Conservation (phyloP, 2,113 vertebrate species). For the Lamprologus tigripictilis region DNA sequence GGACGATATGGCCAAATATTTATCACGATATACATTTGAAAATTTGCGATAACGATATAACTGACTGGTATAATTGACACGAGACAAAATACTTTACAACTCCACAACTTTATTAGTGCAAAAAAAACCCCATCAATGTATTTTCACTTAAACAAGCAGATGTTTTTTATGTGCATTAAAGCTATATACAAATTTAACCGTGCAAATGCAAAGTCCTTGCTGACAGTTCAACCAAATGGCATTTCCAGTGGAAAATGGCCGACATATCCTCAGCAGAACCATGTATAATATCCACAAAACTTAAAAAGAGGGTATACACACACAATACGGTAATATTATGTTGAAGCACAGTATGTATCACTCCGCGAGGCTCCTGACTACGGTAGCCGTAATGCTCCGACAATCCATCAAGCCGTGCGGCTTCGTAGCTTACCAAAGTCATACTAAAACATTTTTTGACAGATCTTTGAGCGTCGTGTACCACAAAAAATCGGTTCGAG, state of each 20-base stretch:
- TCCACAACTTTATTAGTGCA: too few species aligned
- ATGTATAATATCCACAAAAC: not conserved
- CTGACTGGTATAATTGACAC: too few species aligned
- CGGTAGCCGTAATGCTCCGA: not conserved
- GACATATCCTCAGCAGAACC: not conserved
- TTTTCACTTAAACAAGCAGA: rapidly evolving
- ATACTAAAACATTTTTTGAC: not conserved
- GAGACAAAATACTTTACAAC: too few species aligned
- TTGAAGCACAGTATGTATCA: not conserved
- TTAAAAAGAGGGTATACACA: rapidly evolving
- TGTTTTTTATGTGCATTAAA: not conserved
- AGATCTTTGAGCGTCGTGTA: rapidly evolving
- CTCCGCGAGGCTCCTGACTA: rapidly evolving
- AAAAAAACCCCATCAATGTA: rapidly evolving
- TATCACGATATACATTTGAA: not conserved
- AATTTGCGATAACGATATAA: not conserved
- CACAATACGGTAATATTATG: rapidly evolving
- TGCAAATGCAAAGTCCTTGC: not conserved
- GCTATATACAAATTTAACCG: rapidly evolving
- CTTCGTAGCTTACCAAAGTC: rapidly evolving
- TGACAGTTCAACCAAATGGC: rapidly evolving
- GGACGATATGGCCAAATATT: rapidly evolving
- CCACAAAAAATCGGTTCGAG: rapidly evolving
- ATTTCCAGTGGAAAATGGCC: not conserved
- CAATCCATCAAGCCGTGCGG: rapidly evolving